Evolutionary conservation across 2,113 vertebrate species (phyloP), one percentile per base, ranked within the genome.

Genomic region (Otis tarda): DNA sequence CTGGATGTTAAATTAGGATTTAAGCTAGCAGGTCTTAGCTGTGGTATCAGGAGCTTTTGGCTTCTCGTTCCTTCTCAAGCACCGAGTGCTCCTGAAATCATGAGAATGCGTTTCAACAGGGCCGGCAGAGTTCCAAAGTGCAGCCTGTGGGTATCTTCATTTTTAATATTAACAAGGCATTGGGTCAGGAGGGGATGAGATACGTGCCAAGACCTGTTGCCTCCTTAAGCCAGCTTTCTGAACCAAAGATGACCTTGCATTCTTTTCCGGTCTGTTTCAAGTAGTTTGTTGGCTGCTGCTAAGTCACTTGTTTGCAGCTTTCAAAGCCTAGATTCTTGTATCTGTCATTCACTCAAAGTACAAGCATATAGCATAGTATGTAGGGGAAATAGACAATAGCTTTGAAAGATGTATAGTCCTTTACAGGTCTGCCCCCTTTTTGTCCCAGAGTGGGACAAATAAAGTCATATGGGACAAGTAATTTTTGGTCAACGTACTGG

Each of bases 241-340:
- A 95, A 92, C 87, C 82, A 35, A 83, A 87, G 64, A 70, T 90
- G 93, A 89, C 71, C 57, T 76, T 79, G n/a, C 8, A 20, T 69
- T 53, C 33, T 93, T 96, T 57, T 95, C 60, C 52, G 23, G 8
- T 69, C 78, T 76, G 17, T 93, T 87, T 84, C 61, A 52, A 64
- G 73, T 77, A 28, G 12, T 69, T 91, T 76, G 37, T 70, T 88
- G n/a, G 43, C 63, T 79, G 39, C 55, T 89, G 79, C 14, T 49
- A 74, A 93, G 52, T 89, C 52, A 50, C 69, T 87, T 87, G 56
- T 87, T 90, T 95, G 61, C n/a, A 87, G 78, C 52, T 93, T 90
- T 74, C 24, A 91, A 33, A 53, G 25, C 35, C 43, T 74, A 57
- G 84, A 2, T 71, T 93, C 61, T 91, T 91, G 69, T 57, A 61